phyloP scores from a whole-genome alignment of 2,797 vertebrate genomes.

The Chloroceryle amazona region DNA sequence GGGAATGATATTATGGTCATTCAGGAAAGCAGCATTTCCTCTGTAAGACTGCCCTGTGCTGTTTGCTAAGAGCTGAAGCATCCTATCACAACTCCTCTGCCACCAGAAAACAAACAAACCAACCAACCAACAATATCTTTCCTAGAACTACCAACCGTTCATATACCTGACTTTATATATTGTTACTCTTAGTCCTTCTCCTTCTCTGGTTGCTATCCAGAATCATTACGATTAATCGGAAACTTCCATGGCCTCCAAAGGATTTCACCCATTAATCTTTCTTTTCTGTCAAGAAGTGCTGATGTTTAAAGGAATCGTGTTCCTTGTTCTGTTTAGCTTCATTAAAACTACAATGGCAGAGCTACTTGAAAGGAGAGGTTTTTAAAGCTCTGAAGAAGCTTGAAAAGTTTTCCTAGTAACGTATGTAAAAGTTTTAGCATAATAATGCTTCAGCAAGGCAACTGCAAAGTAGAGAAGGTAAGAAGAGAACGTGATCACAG shows the following conservation, averaged over 20 bases:
- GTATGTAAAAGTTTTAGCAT: constrained; percentile 15
- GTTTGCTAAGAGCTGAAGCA: not conserved
- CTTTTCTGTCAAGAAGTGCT: constrained; percentile 2
- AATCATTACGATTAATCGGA: not conserved
- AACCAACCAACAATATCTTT: too few relatives aligned
- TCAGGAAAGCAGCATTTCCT: not conserved
- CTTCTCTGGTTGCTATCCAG: not conserved
- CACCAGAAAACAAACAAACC: not conserved
- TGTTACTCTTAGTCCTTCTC: not conserved
- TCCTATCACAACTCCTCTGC: not conserved
- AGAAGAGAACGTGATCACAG: not conserved
- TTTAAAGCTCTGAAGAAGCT: not conserved
- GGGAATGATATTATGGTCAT: not conserved
- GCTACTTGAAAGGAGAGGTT: constrained; percentile 28
- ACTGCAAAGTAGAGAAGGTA: not conserved
- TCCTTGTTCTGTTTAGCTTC: constrained; percentile 5
- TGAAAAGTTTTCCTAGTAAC: not conserved
- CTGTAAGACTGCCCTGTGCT: not conserved
- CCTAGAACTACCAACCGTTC: not conserved
- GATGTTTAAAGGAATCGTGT: constrained; percentile 12
- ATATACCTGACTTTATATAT: not conserved
- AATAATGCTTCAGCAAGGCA: not conserved
- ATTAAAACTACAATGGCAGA: constrained; percentile 3
- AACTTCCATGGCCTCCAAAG: not conserved
- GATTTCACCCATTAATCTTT: constrained; percentile 17